Evolutionary conservation across 2,888 invertebrate genomes (phyloP).

Genomic region (Salpingus planirostris): DNA sequence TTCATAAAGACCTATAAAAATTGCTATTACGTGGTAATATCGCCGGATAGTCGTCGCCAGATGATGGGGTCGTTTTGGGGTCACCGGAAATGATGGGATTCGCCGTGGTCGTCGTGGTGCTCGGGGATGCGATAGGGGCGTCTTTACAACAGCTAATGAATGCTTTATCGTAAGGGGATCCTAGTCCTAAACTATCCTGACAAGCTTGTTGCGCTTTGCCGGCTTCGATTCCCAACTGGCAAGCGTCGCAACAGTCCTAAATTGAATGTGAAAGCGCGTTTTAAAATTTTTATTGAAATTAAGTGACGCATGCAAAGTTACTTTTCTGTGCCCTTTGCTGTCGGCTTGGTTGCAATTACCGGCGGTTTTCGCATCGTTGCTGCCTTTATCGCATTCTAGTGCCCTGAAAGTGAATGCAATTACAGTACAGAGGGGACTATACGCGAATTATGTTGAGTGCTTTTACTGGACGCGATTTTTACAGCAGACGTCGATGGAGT

Average conservation of each 20-base stretch:
- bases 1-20: neutral
- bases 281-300: slow-evolving; percentile 1
- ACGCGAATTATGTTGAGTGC: too few species aligned
- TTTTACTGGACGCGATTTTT: slow-evolving; percentile 38
- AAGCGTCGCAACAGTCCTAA: slow-evolving; percentile 55
- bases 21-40: too few species aligned
- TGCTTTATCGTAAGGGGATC: slow-evolving; percentile 51
- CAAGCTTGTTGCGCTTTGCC: slow-evolving; percentile 50
- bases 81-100: slow-evolving; percentile 13
- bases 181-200: slow-evolving; percentile 47
- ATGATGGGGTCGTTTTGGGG: slow-evolving; percentile 3
- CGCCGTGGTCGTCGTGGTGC: slow-evolving; percentile 19
- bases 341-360: slow-evolving; percentile 9
- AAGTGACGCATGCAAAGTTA: too few species aligned
- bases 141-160: slow-evolving; percentile 53
- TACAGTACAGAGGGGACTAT: neutral
- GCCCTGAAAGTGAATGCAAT: slow-evolving; percentile 34
- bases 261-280: slow-evolving; percentile 3
- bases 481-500: slow-evolving; percentile 58
- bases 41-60: too few species aligned
- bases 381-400: slow-evolving; percentile 45
- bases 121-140: slow-evolving; percentile 11
- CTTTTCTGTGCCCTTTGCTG: slow-evolving; percentile 18
- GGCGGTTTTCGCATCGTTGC: slow-evolving; percentile 43
- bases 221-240: slow-evolving; percentile 53